These are phyloP conservation scores for Daktulosphaira vitifoliae DNA, from an alignment of 1,140 invertebrate genomes.

Conservation along the genomic window DNA sequence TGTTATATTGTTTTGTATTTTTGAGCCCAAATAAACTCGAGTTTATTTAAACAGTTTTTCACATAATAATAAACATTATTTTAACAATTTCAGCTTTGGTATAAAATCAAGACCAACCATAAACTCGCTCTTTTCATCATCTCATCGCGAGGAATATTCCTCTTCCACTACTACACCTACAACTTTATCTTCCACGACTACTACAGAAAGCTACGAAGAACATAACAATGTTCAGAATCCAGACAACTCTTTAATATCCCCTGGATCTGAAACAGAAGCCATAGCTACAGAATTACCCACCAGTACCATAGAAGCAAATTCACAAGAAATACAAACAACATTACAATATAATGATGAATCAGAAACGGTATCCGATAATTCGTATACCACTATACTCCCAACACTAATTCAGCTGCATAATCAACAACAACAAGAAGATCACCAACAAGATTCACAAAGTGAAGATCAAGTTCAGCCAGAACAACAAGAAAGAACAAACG, in stretches of 20 bases:
- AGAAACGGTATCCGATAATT: slow-evolving; percentile 36
- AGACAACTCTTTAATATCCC: neutral
- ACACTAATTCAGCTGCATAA: slow-evolving; percentile 4
- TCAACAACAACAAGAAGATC: neutral
- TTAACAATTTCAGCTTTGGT: slow-evolving; percentile 17
- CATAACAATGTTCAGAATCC: neutral
- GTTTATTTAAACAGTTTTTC: too few species aligned
- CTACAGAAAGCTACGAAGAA: neutral
- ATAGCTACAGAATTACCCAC: neutral
- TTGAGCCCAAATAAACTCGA: too few species aligned
- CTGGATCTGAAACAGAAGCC: neutral
- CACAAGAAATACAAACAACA: slow-evolving; percentile 9
- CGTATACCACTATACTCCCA: neutral
- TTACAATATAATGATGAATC: too few species aligned
- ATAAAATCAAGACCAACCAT: slow-evolving; percentile 8
- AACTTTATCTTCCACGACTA: neutral
- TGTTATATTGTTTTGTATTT: too few species aligned
- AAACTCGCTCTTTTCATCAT: neutral
- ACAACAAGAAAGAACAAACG: slow-evolving; percentile 42
- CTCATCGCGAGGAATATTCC: neutral
- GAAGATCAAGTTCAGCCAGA: slow-evolving; percentile 36
- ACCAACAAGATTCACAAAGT: slow-evolving; percentile 43
- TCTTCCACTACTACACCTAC: neutral
- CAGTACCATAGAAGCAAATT: neutral
- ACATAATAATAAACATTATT: too few species aligned